A percentile compares a stretch with the other conserved stretches of the same genome.
These are phyloP conservation scores for Picathartes gymnocephalus DNA, from an alignment of 2,113 vertebrate genomes.

Conservation along the genomic window DNA sequence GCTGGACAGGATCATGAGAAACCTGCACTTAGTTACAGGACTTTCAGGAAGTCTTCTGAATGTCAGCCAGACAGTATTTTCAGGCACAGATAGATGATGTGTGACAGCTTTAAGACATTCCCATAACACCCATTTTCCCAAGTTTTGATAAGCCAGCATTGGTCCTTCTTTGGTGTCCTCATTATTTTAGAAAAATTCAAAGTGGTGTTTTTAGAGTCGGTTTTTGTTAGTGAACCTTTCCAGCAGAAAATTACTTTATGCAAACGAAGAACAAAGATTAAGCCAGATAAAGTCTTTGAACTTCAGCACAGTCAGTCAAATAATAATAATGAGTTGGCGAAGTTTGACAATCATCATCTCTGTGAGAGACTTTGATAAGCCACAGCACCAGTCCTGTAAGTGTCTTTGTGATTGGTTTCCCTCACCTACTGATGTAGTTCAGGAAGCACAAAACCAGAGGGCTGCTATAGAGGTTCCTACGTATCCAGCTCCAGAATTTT, in stretches of 20 bases:
- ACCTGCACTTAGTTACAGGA: neutral
- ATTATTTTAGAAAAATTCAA: neutral
- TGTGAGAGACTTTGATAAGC: neutral
- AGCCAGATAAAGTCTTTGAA: neutral
- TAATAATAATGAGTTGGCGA: neutral
- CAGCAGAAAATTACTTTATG: neutral
- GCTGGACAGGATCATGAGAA: neutral
- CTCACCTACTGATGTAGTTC: neutral
- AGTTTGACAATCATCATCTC: neutral
- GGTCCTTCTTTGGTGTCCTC: neutral
- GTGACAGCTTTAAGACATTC: neutral
- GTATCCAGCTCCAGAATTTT: neutral
- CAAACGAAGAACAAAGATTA: neutral
- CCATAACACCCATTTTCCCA: neutral
- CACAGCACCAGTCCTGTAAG: neutral
- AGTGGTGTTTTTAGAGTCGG: neutral
- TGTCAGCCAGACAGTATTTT: neutral
- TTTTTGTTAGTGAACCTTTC: neutral
- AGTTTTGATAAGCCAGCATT: neutral
- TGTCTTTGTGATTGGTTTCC: neutral
- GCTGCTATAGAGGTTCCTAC: neutral
- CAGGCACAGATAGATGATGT: neutral
- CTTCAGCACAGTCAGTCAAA: neutral
- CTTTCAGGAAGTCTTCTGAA: neutral
- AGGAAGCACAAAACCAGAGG: neutral